Evolutionary conservation across 2,888 invertebrate genomes (phyloP), one percentile per base, ranked within the genome.

Genomic region (Disparrhopalites patrizii): DNA sequence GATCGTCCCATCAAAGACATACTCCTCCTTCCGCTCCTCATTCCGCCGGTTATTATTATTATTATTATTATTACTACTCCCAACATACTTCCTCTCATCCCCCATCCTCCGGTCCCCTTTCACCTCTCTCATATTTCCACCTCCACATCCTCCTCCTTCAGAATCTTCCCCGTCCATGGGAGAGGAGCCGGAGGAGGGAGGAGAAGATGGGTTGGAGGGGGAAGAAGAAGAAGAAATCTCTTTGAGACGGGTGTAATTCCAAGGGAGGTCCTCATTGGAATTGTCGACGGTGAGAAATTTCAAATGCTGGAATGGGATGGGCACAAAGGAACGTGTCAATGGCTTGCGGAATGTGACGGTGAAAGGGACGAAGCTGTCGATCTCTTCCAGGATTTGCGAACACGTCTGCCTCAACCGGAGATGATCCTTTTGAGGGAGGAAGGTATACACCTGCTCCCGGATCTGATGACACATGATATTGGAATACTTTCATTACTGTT

Each of bases 241-340:
- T n/a, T n/a, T n/a, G n/a, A n/a, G n/a, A 13, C 13, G 23, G 8
- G 23, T 18, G 33, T 51, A 56, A 47, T 20, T 38, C 64, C 64
- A 65, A n/a, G 64, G 64, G 0, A 65, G 36, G 23, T 65, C 57
- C 25, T 56, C 57, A 51, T 47, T 47, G 18, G 40, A 56, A 51
- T 65, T 65, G 51, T 65, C 64, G 3, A 65, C 40, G 1, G 56
- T 65, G 1, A 65, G 57, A 10, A 65, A 57, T 57, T 65, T 65
- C 25, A 65, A 36, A 27, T 65, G 64, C 4, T 28, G 64, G 18
- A 65, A 65, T 25, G 64, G 64, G 8, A 65, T 57, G n/a, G 64
- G 64, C 3, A 51, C 57, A n/a, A 50, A 47, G 15, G 31, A 15
- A 0, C 50, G 33, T 2, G 36, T 51, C 13, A 65, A 23, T 4